These are phyloP conservation scores for Sinopyrophorus schimmeli DNA, from an alignment of 2,888 invertebrate species.

Conservation along the genomic window DNA sequence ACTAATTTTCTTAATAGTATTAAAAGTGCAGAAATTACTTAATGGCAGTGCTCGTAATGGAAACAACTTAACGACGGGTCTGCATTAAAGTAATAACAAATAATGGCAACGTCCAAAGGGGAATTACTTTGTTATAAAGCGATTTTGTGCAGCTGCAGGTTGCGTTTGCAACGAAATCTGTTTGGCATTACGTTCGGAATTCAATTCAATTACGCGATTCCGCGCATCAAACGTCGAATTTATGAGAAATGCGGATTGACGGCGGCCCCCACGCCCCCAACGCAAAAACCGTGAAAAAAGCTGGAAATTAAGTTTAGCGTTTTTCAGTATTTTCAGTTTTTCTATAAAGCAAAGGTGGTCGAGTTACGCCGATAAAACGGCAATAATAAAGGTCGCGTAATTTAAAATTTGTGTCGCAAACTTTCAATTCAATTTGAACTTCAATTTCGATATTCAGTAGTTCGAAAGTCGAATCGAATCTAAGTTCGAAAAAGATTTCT, in stretches of 20 bases:
- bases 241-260: conserved; percentile 10
- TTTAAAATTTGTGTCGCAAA: conserved; percentile 32
- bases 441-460: conserved; percentile 33
- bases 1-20: conserved; percentile 18
- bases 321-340: conserved; percentile 26
- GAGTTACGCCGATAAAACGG: conserved; percentile 9
- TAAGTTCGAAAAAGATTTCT: conserved; percentile 32
- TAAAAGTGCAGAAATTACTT: conserved; percentile 17
- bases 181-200: conserved; percentile 17
- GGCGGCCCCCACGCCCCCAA: conserved; percentile 5
- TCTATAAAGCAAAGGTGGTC: conserved; percentile 11
- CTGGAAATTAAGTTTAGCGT: conserved; percentile 30
- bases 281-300: conserved; percentile 28
- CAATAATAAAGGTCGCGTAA: conserved; percentile 31
- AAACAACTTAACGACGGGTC: conserved; percentile 17
- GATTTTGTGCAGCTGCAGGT: conserved; percentile 13
- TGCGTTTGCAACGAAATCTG: conserved; percentile 4
- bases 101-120: conserved; percentile 3
- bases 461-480: conserved; percentile 31
- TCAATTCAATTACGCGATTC: conserved; percentile 21
- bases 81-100: conserved; percentile 18
- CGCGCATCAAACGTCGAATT: conserved; percentile 21
- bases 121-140: conserved; percentile 15
- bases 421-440: conserved; percentile 32
- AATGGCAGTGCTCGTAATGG: conserved; percentile 14